A percentile compares a stretch with the other conserved stretches of the same genome.
phyloP scores from a whole-genome alignment of 2,888 invertebrate genomes.

The Leuctra nigra region DNA sequence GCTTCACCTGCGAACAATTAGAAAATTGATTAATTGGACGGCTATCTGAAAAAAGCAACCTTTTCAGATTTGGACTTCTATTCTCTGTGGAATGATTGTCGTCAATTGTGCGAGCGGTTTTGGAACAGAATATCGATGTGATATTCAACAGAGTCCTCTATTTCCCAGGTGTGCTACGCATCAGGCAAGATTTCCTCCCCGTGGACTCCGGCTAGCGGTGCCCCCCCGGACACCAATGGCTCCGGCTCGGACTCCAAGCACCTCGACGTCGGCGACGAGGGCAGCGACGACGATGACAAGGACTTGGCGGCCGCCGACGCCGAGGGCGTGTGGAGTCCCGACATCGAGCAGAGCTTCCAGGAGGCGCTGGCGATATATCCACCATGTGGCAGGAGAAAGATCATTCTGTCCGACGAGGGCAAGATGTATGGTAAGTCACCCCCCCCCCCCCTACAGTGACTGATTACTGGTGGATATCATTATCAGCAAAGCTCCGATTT shows the following conservation, averaged over 20 bases:
- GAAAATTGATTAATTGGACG: too few relatives aligned
- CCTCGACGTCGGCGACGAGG: constrained; percentile 78
- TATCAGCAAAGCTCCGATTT: too few relatives aligned
- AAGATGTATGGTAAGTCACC: constrained; percentile 99
- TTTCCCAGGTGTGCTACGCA: too few relatives aligned
- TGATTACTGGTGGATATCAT: too few relatives aligned
- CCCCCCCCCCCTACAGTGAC: neutral
- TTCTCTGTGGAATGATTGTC: too few relatives aligned
- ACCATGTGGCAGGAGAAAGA: constrained; percentile 98
- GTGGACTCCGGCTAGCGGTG: constrained; percentile 88
- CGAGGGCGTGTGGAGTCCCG: constrained; percentile 99
- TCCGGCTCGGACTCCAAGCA: constrained; percentile 87
- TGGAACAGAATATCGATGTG: too few relatives aligned
- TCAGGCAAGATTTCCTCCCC: constrained; percentile 95
- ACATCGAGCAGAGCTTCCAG: constrained; percentile 99
- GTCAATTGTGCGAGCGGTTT: too few relatives aligned
- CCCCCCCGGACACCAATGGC: constrained; percentile 85
- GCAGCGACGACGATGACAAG: constrained; percentile 81
- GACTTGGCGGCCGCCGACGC: constrained; percentile 95
- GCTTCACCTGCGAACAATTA: too few relatives aligned
- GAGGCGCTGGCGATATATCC: constrained; percentile 99
- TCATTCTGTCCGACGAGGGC: constrained; percentile 99
- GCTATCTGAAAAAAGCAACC: too few relatives aligned
- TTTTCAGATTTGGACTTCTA: too few relatives aligned
- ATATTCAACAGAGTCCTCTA: too few relatives aligned